phyloP scores from a whole-genome alignment of 2,888 invertebrate species.

The Oxytorus armatus region DNA sequence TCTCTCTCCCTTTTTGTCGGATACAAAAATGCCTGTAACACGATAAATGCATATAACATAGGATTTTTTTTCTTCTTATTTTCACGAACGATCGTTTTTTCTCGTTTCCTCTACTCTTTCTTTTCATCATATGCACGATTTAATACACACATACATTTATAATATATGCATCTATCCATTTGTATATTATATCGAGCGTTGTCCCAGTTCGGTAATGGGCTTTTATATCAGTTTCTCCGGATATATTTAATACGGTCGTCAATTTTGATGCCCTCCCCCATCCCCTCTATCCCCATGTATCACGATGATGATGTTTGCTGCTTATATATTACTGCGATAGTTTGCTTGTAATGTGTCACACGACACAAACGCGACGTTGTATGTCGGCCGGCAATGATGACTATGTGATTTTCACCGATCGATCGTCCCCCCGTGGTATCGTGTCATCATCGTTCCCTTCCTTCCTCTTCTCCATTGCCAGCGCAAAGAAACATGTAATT shows the following conservation, averaged over 20 bases:
- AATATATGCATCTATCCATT: background rate
- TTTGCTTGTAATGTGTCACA: constrained; percentile 32
- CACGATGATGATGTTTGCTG: constrained; percentile 16
- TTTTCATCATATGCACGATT: constrained; percentile 25
- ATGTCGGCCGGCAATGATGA: constrained; percentile 43
- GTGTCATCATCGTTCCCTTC: constrained; percentile 55
- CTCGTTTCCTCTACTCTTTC: constrained; percentile 42
- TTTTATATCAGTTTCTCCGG: constrained; percentile 61
- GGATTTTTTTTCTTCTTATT: constrained; percentile 36
- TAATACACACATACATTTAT: background rate
- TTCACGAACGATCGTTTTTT: constrained; percentile 52
- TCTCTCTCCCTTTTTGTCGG: background rate
- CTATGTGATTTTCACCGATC: constrained; percentile 61
- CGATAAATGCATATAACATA: constrained; percentile 25
- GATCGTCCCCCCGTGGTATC: constrained; percentile 35
- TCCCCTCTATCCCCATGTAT: constrained; percentile 7
- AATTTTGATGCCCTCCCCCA: too few relatives aligned
- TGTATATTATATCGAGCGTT: constrained; percentile 40
- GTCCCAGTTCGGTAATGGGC: constrained; percentile 54
- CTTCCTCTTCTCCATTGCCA: constrained; percentile 1
- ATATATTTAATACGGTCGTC: constrained; percentile 51
- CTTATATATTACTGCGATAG: background rate
- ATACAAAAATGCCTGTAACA: background rate
- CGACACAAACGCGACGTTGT: constrained; percentile 26
- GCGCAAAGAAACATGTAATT: constrained; percentile 61